Percentiles rank a stretch among this genome's conserved stretches.
Conservation (phyloP, 1,140 invertebrate species). For the Zaprionus davidi region DNA sequence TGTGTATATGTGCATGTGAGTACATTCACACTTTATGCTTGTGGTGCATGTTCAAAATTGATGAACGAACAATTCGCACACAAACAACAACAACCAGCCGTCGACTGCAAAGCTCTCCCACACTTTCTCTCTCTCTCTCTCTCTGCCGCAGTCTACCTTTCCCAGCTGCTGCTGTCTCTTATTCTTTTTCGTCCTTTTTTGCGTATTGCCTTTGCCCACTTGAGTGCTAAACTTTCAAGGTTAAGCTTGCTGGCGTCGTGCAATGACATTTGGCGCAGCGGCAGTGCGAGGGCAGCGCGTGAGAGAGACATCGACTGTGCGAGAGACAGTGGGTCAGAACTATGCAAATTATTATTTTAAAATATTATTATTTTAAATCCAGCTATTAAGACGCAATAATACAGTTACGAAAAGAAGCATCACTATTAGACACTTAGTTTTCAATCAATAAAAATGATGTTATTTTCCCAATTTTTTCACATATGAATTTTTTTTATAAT, state of each 20-base stretch:
- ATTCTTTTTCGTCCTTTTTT: conserved; percentile 39
- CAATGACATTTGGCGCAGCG: conserved; percentile 67
- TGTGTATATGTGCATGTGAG: too few species aligned
- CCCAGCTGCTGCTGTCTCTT: neutral
- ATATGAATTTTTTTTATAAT: too few species aligned
- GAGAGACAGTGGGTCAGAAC: conserved; percentile 28
- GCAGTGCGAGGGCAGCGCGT: neutral
- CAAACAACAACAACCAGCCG: conserved; percentile 14
- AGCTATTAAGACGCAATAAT: too few species aligned
- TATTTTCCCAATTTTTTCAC: too few species aligned
- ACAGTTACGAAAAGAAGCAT: too few species aligned
- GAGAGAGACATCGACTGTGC: conserved; percentile 41
- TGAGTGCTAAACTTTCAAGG: conserved; percentile 71
- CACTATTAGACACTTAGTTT: too few species aligned
- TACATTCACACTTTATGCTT: neutral
- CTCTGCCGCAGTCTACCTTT: neutral
- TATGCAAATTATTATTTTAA: neutral
- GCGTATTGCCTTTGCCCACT: conserved; percentile 34
- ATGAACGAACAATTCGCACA: conserved; percentile 12
- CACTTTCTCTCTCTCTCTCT: conserved; percentile 21
- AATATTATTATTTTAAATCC: too few species aligned
- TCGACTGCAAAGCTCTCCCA: conserved; percentile 14
- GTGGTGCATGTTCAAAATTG: neutral
- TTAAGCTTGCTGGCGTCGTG: conserved; percentile 63
- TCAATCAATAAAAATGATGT: too few species aligned